These are phyloP conservation scores for Mercenaria mercenaria DNA, from an alignment of 1,140 invertebrate species.

Conservation along the genomic window DNA sequence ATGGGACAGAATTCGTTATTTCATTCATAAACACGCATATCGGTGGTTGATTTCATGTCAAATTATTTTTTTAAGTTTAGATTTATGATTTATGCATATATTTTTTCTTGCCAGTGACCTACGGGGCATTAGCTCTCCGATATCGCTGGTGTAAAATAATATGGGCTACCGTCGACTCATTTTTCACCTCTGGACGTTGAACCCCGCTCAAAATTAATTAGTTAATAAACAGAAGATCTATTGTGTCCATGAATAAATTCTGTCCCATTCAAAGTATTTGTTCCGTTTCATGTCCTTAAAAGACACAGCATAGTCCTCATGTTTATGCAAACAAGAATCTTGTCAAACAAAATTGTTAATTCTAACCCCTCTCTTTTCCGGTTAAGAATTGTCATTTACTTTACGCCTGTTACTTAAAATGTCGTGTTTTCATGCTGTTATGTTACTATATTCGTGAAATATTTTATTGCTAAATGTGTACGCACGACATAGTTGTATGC, in stretches of 20 bases:
- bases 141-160: too few species aligned
- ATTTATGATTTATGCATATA: not conserved
- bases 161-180: not conserved
- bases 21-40: not conserved
- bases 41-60: not conserved
- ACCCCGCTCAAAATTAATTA: not conserved
- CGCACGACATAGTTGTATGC: too few species aligned
- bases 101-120: not conserved
- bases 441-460: too few species aligned
- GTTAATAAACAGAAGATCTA: not conserved
- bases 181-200: not conserved
- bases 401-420: too few species aligned
- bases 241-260: not conserved
- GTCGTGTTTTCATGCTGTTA: too few species aligned
- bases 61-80: too few species aligned
- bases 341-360: not conserved
- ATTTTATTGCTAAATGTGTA: too few species aligned
- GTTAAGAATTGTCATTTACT: too few species aligned
- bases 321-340: not conserved
- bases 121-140: not conserved
- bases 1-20: not conserved
- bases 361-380: not conserved
- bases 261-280: not conserved
- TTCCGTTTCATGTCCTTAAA: not conserved
- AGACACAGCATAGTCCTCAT: not conserved